Evolutionary conservation across 2,888 invertebrate genomes (phyloP), one percentile per base, ranked within the genome.

Genomic region (Rhimphoctona megacephalus): DNA sequence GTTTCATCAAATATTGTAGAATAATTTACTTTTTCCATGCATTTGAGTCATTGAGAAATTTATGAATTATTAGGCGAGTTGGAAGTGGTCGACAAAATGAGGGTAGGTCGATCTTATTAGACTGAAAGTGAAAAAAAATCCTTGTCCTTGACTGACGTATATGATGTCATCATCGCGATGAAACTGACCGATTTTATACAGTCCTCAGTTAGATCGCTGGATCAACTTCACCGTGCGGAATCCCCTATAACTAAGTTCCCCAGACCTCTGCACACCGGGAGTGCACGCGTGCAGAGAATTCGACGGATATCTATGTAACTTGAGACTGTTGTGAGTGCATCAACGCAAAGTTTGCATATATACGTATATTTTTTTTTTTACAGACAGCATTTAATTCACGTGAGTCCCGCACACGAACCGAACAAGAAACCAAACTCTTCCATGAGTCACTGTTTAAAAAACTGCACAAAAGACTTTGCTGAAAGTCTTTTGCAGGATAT

Each of bases 361-460:
- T n/a, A 64, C 61, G 64, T 36, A 73, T 25, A 73, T 43, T 43
- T 69, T 30, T 78, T 67, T 8, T 4, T 33, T 30, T 49, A 81
- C 33, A 70, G 36, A 8, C 8, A 52, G 72, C 8, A 61, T 81
- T 61, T 73, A 43, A 81, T 83, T 43, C 76, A 86, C 72, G 52
- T 69, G 81, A 54, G 64, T 72, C 73, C 57, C 74, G 69, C 74
- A 74, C 73, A 69, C 73, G 49, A 57, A 39, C 49, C 49, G 54
- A 61, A 67, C 78, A 85, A 74, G 82, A 83, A 83, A 86, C 83
- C 83, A 33, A 86, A 86, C 86, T 86, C 86, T 84, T 81, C 74
- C 76, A 72, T 86, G 86, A 86, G 81, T 86, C 86, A 86, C 78
- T 74, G n/a, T 78, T 67, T 64, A 70, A 79, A 25, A 64, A 43